Evolutionary conservation across 1,140 invertebrate species (phyloP).

Genomic region (Gryllus bimaculatus): DNA sequence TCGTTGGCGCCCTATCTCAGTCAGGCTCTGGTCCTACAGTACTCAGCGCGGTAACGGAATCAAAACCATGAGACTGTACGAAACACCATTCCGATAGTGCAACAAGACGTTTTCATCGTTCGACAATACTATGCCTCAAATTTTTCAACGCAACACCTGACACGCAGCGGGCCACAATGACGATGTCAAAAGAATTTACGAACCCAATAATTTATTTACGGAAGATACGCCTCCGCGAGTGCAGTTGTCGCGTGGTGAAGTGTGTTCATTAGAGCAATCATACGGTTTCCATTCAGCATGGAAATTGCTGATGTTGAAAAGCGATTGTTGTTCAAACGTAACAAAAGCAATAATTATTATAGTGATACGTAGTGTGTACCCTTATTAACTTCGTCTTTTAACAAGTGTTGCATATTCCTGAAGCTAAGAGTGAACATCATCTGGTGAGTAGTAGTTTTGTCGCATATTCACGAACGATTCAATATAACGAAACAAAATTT

Average conservation of each 20-base stretch:
- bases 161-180: neutral
- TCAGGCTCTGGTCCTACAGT: neutral
- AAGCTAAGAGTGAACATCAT: neutral
- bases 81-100: neutral
- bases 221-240: neutral
- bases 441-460: neutral
- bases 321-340: neutral
- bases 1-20: neutral
- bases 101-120: neutral
- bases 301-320: neutral
- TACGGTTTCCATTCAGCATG: neutral
- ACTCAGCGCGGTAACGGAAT: neutral
- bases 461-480: too few species aligned
- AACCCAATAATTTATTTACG: neutral
- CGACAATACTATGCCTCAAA: neutral
- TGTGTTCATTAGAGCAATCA: neutral
- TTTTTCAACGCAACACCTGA: neutral
- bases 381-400: neutral
- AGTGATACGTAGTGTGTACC: neutral
- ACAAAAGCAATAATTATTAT: neutral
- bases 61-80: neutral
- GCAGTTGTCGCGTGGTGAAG: neutral
- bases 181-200: neutral
- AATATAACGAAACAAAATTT: too few species aligned
- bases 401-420: neutral